Conservation (phyloP, 2,113 vertebrate genomes). For the Equus quagga region DNA sequence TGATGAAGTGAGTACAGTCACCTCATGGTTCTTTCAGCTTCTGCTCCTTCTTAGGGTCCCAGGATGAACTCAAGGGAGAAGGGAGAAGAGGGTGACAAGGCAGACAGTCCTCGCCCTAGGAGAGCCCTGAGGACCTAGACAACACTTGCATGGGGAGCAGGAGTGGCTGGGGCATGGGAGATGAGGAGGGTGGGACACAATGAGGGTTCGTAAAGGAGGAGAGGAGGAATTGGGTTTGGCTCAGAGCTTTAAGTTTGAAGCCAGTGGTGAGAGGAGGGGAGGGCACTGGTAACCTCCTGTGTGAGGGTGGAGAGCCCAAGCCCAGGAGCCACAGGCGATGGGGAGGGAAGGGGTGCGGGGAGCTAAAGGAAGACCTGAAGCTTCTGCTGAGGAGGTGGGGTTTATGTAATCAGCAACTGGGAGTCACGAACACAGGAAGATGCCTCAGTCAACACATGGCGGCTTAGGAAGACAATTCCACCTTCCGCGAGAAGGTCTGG, state of each 20-base stretch:
- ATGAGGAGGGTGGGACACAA: too few relatives aligned
- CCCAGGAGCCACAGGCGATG: background rate
- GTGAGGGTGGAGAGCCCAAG: background rate
- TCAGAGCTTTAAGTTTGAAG: background rate
- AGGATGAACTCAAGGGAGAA: background rate
- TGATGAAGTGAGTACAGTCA: background rate
- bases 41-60: background rate
- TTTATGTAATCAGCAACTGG: background rate
- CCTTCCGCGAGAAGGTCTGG: background rate
- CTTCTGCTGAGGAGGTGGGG: background rate
- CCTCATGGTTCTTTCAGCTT: background rate
- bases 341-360: background rate
- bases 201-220: background rate
- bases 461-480: background rate
- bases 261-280: background rate
- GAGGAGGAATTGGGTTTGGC: background rate
- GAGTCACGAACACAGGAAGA: constrained; percentile 51
- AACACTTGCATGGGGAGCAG: background rate
- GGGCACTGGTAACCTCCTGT: background rate
- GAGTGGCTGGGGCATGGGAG: background rate
- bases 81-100: background rate
- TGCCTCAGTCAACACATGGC: constrained; percentile 15
- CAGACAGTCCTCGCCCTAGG: fast-evolving
- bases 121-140: background rate
- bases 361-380: background rate